Evolutionary conservation across 2,888 invertebrate species (phyloP).

Genomic region (Dasypolia templi): DNA sequence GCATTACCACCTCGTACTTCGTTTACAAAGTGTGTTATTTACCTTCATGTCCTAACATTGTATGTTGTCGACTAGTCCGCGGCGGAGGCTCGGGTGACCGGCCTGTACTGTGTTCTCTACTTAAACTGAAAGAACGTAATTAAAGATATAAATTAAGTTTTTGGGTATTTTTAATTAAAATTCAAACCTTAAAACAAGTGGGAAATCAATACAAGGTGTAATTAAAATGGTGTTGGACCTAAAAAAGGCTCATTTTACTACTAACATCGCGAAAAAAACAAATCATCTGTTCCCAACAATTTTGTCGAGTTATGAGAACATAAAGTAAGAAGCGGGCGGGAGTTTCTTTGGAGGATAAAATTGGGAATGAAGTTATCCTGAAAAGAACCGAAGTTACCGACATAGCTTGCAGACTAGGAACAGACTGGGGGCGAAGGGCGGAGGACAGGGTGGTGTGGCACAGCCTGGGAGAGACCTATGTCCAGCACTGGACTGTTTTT

Average conservation of each 20-base stretch:
- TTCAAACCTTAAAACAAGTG: neutral
- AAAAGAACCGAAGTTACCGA: no score
- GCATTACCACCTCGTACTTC: no score
- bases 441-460: no score
- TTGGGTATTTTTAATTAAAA: neutral
- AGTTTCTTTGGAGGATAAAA: no score
- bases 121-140: constrained; percentile 78
- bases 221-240: neutral
- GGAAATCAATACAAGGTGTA: neutral
- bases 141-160: neutral
- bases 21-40: constrained; percentile 13
- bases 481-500: no score
- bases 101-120: constrained; percentile 88
- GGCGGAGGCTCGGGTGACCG: constrained; percentile 89
- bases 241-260: neutral
- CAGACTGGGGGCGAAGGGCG: no score
- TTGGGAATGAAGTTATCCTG: no score
- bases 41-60: constrained; percentile 82
- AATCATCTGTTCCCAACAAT: neutral
- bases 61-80: constrained; percentile 72
- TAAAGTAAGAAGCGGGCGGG: no score
- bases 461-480: no score
- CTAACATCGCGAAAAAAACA: neutral
- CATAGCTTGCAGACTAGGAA: no score
- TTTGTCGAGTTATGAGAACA: neutral